Evolutionary conservation across 2,113 vertebrate species (phyloP).

Genomic region (Poeciliopsis turrubarensis): DNA sequence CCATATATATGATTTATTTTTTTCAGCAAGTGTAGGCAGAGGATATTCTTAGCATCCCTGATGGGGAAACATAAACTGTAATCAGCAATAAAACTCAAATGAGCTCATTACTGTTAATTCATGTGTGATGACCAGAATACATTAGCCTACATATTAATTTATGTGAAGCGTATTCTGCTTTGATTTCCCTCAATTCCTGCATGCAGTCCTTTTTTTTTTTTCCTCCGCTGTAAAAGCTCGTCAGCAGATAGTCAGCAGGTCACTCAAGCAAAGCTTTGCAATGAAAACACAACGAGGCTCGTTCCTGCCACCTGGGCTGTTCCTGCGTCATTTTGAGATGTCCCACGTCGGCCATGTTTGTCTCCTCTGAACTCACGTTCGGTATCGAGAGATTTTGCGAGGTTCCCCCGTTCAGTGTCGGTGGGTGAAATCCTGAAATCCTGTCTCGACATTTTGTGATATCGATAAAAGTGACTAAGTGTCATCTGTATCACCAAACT

Average conservation of each 20-base stretch:
- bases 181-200: conserved; percentile 20
- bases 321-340: not conserved
- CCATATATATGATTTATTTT: too few species aligned
- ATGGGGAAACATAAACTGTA: conserved; percentile 9
- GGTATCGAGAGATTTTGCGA: too few species aligned
- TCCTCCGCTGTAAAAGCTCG: not conserved
- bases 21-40: not conserved
- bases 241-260: conserved; percentile 6
- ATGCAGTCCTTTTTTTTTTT: conserved; percentile 19
- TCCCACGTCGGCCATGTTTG: not conserved
- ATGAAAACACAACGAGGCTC: too few species aligned
- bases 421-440: too few species aligned
- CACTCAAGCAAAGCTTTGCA: conserved; percentile 2
- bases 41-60: conserved; percentile 13
- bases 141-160: conserved; percentile 33
- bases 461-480: too few species aligned
- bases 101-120: conserved; percentile 44
- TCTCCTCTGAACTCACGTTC: too few species aligned
- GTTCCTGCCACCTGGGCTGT: too few species aligned
- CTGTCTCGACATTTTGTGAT: too few species aligned
- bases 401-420: too few species aligned
- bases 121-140: conserved; percentile 39
- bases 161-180: conserved; percentile 41
- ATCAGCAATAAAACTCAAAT: conserved; percentile 46
- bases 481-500: too few species aligned